Conservation (phyloP, 2,113 vertebrate species). For the Pelodiscus sinensis region DNA sequence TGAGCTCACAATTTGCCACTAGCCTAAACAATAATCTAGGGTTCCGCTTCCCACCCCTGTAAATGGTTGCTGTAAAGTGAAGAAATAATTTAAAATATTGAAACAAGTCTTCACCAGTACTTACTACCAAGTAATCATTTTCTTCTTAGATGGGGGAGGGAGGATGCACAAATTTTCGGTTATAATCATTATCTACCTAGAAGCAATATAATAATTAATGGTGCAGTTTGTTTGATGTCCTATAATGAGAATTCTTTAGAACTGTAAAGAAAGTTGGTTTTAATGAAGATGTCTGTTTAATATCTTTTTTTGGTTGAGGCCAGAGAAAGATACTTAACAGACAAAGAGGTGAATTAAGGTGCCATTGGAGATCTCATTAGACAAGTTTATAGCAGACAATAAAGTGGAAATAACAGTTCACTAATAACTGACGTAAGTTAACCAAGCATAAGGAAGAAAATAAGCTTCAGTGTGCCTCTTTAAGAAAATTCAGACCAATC, state of each 20-base stretch:
- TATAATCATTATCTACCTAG: conserved; percentile 24
- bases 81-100: not conserved
- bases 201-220: conserved; percentile 35
- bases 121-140: not conserved
- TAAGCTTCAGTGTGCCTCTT: not conserved
- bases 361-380: conserved; percentile 52
- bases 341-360: conserved; percentile 47
- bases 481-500: not conserved
- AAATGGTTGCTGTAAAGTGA: not conserved
- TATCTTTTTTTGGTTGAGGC: not conserved
- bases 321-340: not conserved
- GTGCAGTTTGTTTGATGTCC: not conserved
- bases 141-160: conserved; percentile 6
- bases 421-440: conserved; percentile 38
- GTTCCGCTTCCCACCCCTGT: conserved; percentile 1
- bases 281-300: conserved; percentile 24
- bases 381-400: conserved; percentile 23
- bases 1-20: not conserved
- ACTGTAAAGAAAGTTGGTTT: conserved; percentile 20
- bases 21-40: not conserved
- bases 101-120: not conserved
- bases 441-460: not conserved
- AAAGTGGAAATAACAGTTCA: conserved; percentile 36
- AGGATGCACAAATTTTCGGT: conserved; percentile 9
- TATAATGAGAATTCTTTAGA: conserved; percentile 16